These are phyloP conservation scores for Notamacropus eugenii DNA, from an alignment of 2,797 vertebrate genomes.

Conservation along the genomic window DNA sequence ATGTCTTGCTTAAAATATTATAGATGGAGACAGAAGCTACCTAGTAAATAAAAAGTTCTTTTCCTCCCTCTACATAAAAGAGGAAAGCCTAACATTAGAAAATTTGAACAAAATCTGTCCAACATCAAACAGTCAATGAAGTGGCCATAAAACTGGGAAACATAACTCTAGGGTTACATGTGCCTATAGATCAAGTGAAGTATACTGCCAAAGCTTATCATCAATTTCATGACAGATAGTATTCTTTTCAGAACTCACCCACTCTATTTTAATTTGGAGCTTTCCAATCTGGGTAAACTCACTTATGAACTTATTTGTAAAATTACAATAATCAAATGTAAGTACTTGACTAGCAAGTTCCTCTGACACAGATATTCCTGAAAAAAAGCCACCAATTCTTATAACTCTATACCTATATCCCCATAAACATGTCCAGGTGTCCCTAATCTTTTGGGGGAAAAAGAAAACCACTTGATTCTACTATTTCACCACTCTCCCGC, in stretches of 20 bases:
- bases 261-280: not conserved
- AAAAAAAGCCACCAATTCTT: not conserved
- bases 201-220: not conserved
- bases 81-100: not conserved
- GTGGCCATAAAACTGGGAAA: not conserved
- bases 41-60: not conserved
- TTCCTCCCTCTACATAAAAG: not conserved
- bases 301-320: not conserved
- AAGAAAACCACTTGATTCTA: too few species aligned
- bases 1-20: not conserved
- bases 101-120: not conserved
- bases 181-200: not conserved
- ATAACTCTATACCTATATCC: not conserved
- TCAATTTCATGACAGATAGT: not conserved
- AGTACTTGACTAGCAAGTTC: not conserved
- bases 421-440: not conserved
- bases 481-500: too few species aligned
- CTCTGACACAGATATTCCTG: not conserved
- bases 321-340: not conserved
- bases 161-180: not conserved
- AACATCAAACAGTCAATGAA: not conserved
- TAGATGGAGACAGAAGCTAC: not conserved
- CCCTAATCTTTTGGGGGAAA: not conserved
- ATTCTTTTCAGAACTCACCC: too few species aligned
- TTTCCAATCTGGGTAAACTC: not conserved